Evolutionary conservation across 2,888 invertebrate species (phyloP).

Genomic region (Pollenia amentaria): DNA sequence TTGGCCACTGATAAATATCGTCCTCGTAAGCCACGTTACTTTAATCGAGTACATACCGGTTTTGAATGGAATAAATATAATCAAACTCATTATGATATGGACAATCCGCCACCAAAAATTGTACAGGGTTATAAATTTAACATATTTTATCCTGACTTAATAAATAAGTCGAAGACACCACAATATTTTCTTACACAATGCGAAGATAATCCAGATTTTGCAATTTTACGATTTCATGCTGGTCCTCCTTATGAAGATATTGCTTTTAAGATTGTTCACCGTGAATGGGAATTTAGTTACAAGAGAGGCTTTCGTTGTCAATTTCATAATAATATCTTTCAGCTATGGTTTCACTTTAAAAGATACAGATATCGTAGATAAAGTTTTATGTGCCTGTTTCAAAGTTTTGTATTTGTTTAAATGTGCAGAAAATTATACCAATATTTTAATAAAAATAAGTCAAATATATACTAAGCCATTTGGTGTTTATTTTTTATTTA

Average conservation of each 20-base stretch:
- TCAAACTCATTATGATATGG: conserved; percentile 99
- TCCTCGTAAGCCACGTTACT: conserved; percentile 98
- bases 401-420: conserved; percentile 1
- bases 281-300: conserved; percentile 99
- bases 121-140: conserved; percentile 99
- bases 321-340: conserved; percentile 99
- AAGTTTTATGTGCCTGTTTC: conserved; percentile 18
- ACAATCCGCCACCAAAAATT: conserved; percentile 99
- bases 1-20: conserved; percentile 98
- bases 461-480: too few species aligned
- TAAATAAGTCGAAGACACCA: conserved; percentile 96
- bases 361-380: conserved; percentile 96
- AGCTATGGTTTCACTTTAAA: conserved; percentile 99
- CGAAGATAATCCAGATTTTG: conserved; percentile 97
- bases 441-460: conserved; percentile 18
- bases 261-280: conserved; percentile 87
- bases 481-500: too few species aligned
- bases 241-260: conserved; percentile 99
- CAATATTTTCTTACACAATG: conserved; percentile 96
- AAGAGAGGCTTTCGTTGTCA: conserved; percentile 99
- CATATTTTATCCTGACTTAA: conserved; percentile 99
- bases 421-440: not conserved
- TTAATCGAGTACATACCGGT: conserved; percentile 97
- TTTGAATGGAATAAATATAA: conserved; percentile 99
- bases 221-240: conserved; percentile 96